Percentiles rank a stretch among this genome's conserved stretches.
Conservation (phyloP, 2,888 invertebrate species). For the Tinea trinotella region DNA sequence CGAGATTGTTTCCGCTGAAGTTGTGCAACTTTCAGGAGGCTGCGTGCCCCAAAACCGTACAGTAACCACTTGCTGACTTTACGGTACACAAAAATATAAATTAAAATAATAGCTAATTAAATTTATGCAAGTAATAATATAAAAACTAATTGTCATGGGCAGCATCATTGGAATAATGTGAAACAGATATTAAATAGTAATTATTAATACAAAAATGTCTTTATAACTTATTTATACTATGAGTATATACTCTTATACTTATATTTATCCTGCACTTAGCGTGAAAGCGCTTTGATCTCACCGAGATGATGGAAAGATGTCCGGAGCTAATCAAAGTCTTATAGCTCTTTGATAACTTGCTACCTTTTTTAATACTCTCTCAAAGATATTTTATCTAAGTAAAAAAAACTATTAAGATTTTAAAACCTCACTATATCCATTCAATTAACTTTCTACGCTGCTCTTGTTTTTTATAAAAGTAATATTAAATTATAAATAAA, state of each 20-base stretch:
- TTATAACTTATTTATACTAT: too few relatives aligned
- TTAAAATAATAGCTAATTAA: constrained; percentile 1
- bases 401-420: neutral
- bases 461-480: too few relatives aligned
- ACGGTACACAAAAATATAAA: neutral
- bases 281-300: neutral
- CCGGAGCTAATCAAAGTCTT: neutral
- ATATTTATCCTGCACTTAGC: neutral
- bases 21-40: constrained; percentile 1
- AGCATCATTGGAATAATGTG: too few relatives aligned
- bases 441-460: too few relatives aligned
- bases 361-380: neutral
- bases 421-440: neutral
- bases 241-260: neutral
- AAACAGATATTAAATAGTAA: too few relatives aligned
- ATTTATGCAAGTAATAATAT: too few relatives aligned
- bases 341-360: constrained; percentile 8
- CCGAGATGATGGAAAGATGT: neutral
- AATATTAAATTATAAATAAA: too few relatives aligned
- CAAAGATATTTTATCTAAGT: neutral
- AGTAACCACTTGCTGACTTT: neutral
- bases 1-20: constrained; percentile 9
- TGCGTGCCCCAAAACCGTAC: constrained; percentile 8
- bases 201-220: too few relatives aligned
- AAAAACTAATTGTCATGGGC: too few relatives aligned